Evolutionary conservation across 2,888 invertebrate species (phyloP).

Genomic region (Rugalucina vietnamica): DNA sequence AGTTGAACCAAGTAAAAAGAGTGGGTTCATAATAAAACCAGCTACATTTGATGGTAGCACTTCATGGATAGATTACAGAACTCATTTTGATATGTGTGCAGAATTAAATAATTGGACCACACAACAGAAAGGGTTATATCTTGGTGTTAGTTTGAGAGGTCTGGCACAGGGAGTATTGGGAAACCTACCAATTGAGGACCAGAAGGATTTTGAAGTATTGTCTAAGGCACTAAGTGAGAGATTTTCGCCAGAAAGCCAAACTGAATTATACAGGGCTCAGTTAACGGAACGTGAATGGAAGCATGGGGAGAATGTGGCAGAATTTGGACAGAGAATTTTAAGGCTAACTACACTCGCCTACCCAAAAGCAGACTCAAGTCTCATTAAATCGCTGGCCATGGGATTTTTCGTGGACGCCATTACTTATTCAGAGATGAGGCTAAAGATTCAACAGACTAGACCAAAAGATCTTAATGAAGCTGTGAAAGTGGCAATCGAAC

Average conservation of each 20-base stretch:
- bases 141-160: too few relatives aligned
- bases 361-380: background rate
- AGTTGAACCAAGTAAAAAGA: background rate
- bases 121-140: background rate
- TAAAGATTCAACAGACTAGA: too few relatives aligned
- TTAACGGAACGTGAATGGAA: background rate
- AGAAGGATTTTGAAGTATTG: background rate
- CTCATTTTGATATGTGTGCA: background rate
- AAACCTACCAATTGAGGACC: too few relatives aligned
- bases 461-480: background rate
- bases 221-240: background rate
- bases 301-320: background rate
- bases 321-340: background rate
- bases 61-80: background rate
- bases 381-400: background rate
- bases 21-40: background rate
- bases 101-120: background rate
- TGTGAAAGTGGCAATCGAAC: background rate
- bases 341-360: background rate
- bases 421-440: background rate
- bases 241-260: too few relatives aligned
- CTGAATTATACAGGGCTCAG: too few relatives aligned
- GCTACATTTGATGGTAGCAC: background rate
- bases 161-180: background rate
- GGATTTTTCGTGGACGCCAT: background rate